Conservation (phyloP, 2,888 invertebrate genomes). For the Amblyteles armatorius region DNA sequence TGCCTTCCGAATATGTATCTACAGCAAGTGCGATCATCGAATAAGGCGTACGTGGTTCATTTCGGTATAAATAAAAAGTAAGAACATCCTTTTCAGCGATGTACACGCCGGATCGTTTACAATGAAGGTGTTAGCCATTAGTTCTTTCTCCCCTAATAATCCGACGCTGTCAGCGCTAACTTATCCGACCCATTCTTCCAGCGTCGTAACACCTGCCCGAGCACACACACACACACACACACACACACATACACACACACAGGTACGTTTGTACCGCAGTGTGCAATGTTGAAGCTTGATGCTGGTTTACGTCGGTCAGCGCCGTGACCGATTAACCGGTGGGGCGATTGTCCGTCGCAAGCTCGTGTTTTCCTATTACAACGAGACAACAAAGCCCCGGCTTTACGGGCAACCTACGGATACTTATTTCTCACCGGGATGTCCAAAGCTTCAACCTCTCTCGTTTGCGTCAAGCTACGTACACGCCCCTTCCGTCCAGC, state of each 20-base stretch:
- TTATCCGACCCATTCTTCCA: background rate
- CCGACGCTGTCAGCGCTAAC: background rate
- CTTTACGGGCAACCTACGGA: conserved; percentile 11
- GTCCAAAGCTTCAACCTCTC: conserved; percentile 26
- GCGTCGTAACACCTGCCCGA: conserved; percentile 5
- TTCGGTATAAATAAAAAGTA: background rate
- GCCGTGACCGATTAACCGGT: conserved; percentile 50
- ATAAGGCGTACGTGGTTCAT: background rate
- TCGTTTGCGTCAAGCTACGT: conserved; percentile 4
- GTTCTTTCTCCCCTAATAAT: background rate
- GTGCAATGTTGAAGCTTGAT: conserved; percentile 30
- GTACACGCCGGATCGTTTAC: background rate
- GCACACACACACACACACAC: background rate
- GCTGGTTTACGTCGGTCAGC: conserved; percentile 24
- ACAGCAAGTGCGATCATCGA: background rate
- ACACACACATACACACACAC: background rate
- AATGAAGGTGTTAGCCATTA: background rate
- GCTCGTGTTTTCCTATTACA: conserved; percentile 18
- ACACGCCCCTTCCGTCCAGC: background rate
- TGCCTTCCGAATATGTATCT: background rate
- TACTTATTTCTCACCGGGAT: conserved; percentile 33
- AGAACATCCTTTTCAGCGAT: background rate
- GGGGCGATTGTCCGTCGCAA: conserved; percentile 14
- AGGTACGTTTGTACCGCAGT: background rate
- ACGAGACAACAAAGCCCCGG: conserved; percentile 8